Evolutionary conservation across 2,797 vertebrate species (phyloP), one percentile per base, ranked within the genome.

Genomic region (Zenarchopterus dispar): DNA sequence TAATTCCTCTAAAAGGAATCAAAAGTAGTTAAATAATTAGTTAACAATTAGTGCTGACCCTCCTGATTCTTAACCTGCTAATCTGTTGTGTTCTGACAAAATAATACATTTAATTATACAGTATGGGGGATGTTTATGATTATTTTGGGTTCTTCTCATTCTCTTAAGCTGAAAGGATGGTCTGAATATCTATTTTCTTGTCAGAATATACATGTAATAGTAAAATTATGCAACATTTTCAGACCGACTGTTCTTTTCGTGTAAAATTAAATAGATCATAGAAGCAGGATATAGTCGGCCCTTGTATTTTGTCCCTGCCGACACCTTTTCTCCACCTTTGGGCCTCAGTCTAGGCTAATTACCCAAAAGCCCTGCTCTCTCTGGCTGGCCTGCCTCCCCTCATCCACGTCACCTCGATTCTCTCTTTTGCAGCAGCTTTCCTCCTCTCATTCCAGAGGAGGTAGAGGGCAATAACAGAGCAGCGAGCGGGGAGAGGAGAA

Each of bases 301-400:
- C 51, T 50, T 36, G 9, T 52, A 9, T 65, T 66, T 50, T 59
- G 44, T 73, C 43, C 66, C 48, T 19, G 68, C 44, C 61, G 16
- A 28, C 43, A 60, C 63, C 66, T 43, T 60, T 59, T 23, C 28
- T 50, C 23, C 73, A 86, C 86, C 81, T 84, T 67, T 75, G 80
- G 82, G 68, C 82, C 86, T 81, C 60, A 60, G 80, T 87, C 84
- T 79, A 69, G 77, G 55, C 60, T 90, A 90, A 93, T 93, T 89
- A 92, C 85, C 73, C 77, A 31, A 56, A 62, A 78, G 69, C 78
- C 74, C 16, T 81, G 67, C 74, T 74, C 72, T 70, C 68, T 85
- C 73, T 36, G 3, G 53, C 74, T 39, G 44, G 68, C 67, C 70
- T 49, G 17, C 61, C 53, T 77, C 47, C 48, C 56, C 70, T 78